phyloP scores from a whole-genome alignment of 2,113 vertebrate species.

The Platysteira castanea region DNA sequence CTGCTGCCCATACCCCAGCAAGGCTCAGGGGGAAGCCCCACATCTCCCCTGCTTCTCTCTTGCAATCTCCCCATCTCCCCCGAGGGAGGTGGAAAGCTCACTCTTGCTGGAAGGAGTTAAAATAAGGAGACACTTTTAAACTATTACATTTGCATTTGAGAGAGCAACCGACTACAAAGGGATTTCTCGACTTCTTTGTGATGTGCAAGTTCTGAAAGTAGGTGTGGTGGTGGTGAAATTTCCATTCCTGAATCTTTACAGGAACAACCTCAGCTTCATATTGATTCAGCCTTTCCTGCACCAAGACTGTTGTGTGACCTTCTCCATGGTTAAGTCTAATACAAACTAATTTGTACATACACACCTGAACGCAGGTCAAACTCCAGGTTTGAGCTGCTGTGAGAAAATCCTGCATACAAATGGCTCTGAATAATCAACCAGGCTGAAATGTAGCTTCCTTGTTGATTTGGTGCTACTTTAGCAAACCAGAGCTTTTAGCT shows the following conservation, averaged over 20 bases:
- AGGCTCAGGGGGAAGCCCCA: not conserved
- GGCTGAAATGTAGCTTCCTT: not conserved
- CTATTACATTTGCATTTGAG: not conserved
- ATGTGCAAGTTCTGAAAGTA: not conserved
- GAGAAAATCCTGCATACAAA: not conserved
- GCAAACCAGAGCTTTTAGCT: not conserved
- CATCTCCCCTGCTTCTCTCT: not conserved
- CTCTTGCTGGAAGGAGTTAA: not conserved
- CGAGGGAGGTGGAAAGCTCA: not conserved
- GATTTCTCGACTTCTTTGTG: constrained; percentile 1
- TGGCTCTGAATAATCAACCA: not conserved
- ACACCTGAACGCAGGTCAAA: not conserved
- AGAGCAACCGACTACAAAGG: not conserved
- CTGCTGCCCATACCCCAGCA: rapidly evolving
- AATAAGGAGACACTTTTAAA: not conserved
- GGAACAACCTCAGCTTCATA: not conserved
- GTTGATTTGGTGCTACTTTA: not conserved
- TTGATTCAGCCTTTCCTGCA: not conserved
- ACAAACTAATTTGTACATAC: not conserved
- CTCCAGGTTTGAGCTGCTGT: not conserved
- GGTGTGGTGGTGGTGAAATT: not conserved
- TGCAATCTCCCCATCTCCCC: not conserved
- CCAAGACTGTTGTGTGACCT: not conserved
- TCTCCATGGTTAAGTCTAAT: not conserved
- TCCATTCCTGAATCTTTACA: not conserved